Evolutionary conservation across 2,888 invertebrate species (phyloP), one percentile per base, ranked within the genome.

Genomic region (Ephialtes manifestator): DNA sequence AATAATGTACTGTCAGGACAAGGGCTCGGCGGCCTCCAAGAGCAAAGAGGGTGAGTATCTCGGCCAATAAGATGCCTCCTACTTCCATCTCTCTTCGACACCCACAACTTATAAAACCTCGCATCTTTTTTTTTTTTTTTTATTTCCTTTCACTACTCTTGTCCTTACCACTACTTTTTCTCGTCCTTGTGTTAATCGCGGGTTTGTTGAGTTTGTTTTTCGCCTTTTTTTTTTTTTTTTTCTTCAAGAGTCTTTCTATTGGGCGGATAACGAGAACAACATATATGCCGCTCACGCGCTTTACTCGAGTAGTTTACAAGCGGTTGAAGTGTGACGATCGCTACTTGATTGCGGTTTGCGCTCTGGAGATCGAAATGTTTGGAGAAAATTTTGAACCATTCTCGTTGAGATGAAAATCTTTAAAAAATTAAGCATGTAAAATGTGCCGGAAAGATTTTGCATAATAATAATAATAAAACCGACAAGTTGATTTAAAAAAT

Each of bases 1-100:
- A 92, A 93, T 90, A 92, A 93, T 93, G 93, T 93, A 93, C 90
- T 93, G 93, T 90, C 93, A 92, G 89, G 93, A 93, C 90, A 93
- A 93, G 92, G 90, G 92, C 89, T 93, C 93, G 85, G 89, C 92
- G 86, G 90, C 93, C 89, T 92, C 92, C 70, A 93, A 92, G 86
- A 92, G 91, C 91, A 93, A 93, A 90, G 93, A 93, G 90, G 93
- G 93, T 93, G 90, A 91, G 91, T 91, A 60, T 76, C 81, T 58
- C 63, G 48, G 35, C 63, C 58, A 70, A 83, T 70, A 53, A 70
- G 10, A 31, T 8, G 20, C 35, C 35, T 31, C 13, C 11, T n/a
- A 20, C 18, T 8, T 75, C 58, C 43, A 31, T 79, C 77, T 39
- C 53, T 39, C 68, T 48, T 67, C 15, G 63, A 63, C 43, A 46